Conservation (phyloP, 2,888 invertebrate species). For the Oligia fasciuncula region DNA sequence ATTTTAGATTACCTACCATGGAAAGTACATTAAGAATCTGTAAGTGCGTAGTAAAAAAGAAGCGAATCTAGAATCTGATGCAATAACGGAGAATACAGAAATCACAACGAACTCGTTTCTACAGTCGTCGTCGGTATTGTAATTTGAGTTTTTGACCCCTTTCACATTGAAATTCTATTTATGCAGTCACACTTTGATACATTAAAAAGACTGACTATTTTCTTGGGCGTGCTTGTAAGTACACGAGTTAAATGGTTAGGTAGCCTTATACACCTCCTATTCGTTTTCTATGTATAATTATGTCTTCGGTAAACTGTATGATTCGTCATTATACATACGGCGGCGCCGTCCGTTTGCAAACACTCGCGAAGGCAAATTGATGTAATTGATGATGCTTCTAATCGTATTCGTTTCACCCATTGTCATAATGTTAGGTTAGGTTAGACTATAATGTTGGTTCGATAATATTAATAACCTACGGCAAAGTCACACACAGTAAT, state of each 20-base stretch:
- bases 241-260: neutral
- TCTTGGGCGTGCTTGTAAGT: slow-evolving; percentile 1
- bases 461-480: neutral
- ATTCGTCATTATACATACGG: neutral
- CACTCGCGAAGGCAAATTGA: neutral
- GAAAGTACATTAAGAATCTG: neutral
- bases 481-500: neutral
- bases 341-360: neutral
- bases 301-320: neutral
- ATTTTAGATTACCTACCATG: neutral
- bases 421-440: neutral
- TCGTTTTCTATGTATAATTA: neutral
- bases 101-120: slow-evolving; percentile 6
- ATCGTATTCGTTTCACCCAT: neutral
- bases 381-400: neutral
- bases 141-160: slow-evolving; percentile 11
- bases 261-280: neutral
- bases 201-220: slow-evolving; percentile 9
- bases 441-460: neutral
- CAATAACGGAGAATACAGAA: slow-evolving; percentile 10
- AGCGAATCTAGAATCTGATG: slow-evolving; percentile 7
- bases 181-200: slow-evolving; percentile 8
- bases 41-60: neutral
- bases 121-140: slow-evolving; percentile 9
- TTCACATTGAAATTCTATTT: slow-evolving; percentile 18